Conservation (phyloP, 2,113 vertebrate genomes). For the Scytalopus superciliaris region DNA sequence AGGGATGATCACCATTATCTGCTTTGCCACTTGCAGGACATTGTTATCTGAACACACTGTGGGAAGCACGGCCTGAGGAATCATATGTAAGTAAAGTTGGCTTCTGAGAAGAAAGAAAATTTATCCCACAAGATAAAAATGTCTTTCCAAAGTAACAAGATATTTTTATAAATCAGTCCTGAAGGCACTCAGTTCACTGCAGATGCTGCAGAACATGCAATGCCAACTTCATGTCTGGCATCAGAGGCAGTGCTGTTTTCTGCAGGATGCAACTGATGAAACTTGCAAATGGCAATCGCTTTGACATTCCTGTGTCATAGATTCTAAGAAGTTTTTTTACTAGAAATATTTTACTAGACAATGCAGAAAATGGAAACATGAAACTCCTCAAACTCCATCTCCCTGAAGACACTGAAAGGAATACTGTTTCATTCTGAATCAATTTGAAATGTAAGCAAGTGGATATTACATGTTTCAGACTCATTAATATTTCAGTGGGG, state of each 20-base stretch:
- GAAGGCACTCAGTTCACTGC: not conserved
- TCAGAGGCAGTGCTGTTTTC: not conserved
- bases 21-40: not conserved
- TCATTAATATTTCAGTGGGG: not conserved
- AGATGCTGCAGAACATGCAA: not conserved
- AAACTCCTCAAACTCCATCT: not conserved
- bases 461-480: not conserved
- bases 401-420: not conserved
- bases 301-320: not conserved
- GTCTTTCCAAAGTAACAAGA: not conserved
- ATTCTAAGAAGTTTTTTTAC: not conserved
- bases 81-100: not conserved
- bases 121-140: not conserved
- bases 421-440: not conserved
- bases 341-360: not conserved
- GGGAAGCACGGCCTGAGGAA: not conserved
- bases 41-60: not conserved
- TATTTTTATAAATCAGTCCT: not conserved
- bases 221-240: not conserved
- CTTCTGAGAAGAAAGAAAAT: not conserved
- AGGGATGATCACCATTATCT: not conserved
- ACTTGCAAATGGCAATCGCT: not conserved
- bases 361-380: not conserved
- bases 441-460: not conserved
- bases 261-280: not conserved